phyloP scores from a whole-genome alignment of 2,113 vertebrate genomes.

The Marmota monax region DNA sequence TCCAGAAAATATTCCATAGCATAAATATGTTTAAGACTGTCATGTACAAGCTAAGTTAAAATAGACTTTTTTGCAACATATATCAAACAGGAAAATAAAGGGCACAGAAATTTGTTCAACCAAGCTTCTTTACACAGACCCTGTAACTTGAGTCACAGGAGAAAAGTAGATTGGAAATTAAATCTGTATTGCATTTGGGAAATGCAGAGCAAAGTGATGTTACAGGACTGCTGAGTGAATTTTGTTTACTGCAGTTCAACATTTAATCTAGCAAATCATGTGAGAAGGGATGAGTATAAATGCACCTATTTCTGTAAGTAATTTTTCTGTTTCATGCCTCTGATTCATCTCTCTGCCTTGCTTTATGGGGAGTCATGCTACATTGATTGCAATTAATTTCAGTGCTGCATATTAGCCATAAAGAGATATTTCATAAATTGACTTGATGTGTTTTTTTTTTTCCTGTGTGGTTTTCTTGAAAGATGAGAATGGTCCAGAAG shows the following conservation, averaged over 20 bases:
- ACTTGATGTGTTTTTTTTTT: slow-evolving; percentile 69
- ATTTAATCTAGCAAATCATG: slow-evolving; percentile 62
- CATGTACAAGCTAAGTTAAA: slow-evolving; percentile 42
- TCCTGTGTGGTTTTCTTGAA: slow-evolving; percentile 72
- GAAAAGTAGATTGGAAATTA: slow-evolving; percentile 47
- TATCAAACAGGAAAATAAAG: slow-evolving; percentile 58
- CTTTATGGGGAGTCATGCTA: slow-evolving; percentile 76
- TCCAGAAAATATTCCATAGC: slow-evolving; percentile 38
- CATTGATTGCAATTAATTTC: slow-evolving; percentile 81
- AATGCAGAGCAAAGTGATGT: slow-evolving; percentile 1
- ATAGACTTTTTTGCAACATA: slow-evolving; percentile 7
- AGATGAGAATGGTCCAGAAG: slow-evolving; percentile 81
- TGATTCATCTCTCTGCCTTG: slow-evolving; percentile 60
- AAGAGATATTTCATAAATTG: slow-evolving; percentile 77
- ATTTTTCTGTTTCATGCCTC: slow-evolving; percentile 71
- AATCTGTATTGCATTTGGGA: slow-evolving; percentile 54
- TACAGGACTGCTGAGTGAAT: slow-evolving; percentile 64
- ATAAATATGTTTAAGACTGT: slow-evolving; percentile 22
- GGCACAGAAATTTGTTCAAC: slow-evolving; percentile 18
- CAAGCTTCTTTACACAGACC: background rate
- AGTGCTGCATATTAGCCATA: slow-evolving; percentile 72
- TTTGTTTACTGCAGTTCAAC: slow-evolving; percentile 67
- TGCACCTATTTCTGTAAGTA: slow-evolving; percentile 49
- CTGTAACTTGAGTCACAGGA: slow-evolving; percentile 11
- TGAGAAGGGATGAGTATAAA: slow-evolving; percentile 63